Conservation (phyloP, 2,113 vertebrate genomes). For the Ictalurus punctatus region DNA sequence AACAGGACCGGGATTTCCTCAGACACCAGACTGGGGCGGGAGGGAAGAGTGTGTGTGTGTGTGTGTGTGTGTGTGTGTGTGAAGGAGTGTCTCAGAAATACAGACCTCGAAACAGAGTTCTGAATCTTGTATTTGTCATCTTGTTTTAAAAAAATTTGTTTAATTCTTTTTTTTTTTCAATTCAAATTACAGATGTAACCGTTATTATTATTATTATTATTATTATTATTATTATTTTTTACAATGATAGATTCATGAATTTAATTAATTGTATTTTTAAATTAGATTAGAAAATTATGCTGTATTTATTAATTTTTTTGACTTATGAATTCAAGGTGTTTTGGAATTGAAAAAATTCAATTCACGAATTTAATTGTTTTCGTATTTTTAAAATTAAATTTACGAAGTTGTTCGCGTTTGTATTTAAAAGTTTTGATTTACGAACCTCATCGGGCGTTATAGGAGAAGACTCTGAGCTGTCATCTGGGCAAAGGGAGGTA, state of each 20-base stretch:
- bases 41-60: neutral
- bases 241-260: neutral
- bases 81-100: neutral
- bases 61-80: neutral
- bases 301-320: neutral
- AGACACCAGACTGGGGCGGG: neutral
- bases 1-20: neutral
- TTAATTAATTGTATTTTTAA: neutral
- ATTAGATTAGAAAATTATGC: too few relatives aligned
- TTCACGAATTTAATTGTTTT: too few relatives aligned
- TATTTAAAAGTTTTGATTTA: too few relatives aligned
- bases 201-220: too few relatives aligned
- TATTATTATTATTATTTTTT: too few relatives aligned
- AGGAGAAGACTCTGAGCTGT: too few relatives aligned
- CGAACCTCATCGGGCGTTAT: too few relatives aligned
- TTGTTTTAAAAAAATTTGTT: neutral
- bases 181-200: neutral
- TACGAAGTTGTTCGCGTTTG: neutral
- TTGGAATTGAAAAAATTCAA: neutral
- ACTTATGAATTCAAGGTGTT: neutral
- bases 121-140: neutral
- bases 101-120: neutral
- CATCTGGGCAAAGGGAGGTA: too few relatives aligned
- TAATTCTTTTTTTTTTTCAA: too few relatives aligned
- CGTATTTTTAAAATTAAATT: neutral